Percentiles rank a stretch among this genome's conserved stretches.
Conservation (phyloP, 2,797 vertebrate species). For the Sitta carolinensis region DNA sequence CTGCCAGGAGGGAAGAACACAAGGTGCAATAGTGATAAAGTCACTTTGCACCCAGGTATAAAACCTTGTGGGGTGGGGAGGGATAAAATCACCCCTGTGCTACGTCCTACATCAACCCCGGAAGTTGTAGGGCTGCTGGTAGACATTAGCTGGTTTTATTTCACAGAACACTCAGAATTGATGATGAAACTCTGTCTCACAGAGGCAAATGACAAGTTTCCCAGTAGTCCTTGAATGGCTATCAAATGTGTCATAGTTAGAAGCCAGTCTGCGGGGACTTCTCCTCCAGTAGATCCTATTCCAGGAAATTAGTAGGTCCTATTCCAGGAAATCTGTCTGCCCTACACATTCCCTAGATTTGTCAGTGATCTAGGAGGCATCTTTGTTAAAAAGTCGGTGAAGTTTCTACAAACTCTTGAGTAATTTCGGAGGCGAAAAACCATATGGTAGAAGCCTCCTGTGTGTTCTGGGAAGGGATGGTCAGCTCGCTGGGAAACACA, state of each 20-base stretch:
- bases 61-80: fast-evolving
- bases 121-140: neutral
- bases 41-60: fast-evolving
- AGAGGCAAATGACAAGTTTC: conserved; percentile 17
- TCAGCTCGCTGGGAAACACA: fast-evolving
- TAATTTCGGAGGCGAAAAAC: neutral
- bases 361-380: neutral
- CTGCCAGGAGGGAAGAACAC: neutral
- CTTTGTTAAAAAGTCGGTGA: neutral
- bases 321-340: conserved; percentile 41
- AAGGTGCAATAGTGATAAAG: neutral
- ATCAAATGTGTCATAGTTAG: conserved; percentile 63
- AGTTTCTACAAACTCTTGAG: conserved; percentile 11
- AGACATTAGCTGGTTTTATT: neutral
- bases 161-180: neutral
- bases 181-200: conserved; percentile 41
- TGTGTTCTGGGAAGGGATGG: neutral
- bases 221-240: conserved; percentile 47
- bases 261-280: conserved; percentile 33
- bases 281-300: conserved; percentile 28
- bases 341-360: neutral
- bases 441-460: neutral
- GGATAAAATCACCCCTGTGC: neutral
- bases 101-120: fast-evolving
- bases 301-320: conserved; percentile 42